Base-by-base conservation (phyloP, 2,888 invertebrate species). In the Drosophila atripex region DNA sequence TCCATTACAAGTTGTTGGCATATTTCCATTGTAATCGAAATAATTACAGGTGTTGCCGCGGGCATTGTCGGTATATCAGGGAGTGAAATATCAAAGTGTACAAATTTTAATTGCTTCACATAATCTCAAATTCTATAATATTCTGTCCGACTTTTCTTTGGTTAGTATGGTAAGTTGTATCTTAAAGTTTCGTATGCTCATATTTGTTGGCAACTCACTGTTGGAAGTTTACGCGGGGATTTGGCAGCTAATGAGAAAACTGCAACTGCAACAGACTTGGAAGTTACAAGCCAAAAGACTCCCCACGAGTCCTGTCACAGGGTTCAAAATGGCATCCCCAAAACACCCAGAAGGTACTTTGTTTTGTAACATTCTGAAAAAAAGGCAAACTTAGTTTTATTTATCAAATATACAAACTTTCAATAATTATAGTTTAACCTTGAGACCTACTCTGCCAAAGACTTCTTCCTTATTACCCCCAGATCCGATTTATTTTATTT, bases 201-300 rank as follows among this genome's bases (percentile, higher is more conserved):
- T 49, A 57, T 66, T 78, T 61, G 63, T 66, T 78, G 71, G 76
- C 64, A 69, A 80, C 82, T 80, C 69, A 76, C 68, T 55, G 61
- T 39, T 41, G 53, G 68, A 71, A 70, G 50, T 82, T 76, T 49
- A 68, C 64, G 70, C 65, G 45, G 59, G 59, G 75, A 71, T 80
- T 70, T 68, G 65, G 47, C 56, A 60, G 52, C 75, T 82, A 80
- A 80, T 80, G 80, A 82, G 77, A 70, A 82, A 85, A 73, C 75
- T 85, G 83, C 77, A 85, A 73, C 75, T 85, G 83, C 77, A 85
- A 49, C 69, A 41, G 51, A 68, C 69, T 49, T 45, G 23, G 3
- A 9, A 21, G 38, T 30, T 60, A 23, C 43, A 54, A 35, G n/a
- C 35, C 14, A 35, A 35, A 35, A 7, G 14, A 35, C 35, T 32